Evolutionary conservation across 2,888 invertebrate genomes (phyloP), one percentile per base, ranked within the genome.

Genomic region (Yponomeuta malinellus): DNA sequence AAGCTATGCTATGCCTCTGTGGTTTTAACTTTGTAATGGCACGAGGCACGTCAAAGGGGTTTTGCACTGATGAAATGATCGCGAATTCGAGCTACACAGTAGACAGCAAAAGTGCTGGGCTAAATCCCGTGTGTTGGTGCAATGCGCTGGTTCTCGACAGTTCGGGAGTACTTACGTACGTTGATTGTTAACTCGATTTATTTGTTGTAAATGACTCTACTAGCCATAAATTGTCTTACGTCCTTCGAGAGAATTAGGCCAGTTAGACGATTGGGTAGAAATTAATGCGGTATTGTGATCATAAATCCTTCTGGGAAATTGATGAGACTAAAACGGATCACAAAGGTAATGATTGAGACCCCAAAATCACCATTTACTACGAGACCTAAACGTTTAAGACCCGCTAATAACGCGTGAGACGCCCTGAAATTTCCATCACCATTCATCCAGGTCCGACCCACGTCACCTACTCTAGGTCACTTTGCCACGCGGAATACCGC

Each of bases 391-490:
- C 52, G 15, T 15, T 59, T 59, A 59, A 12, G 52, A 59, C 6
- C 52, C 3, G 4, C 6, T 43, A 43, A 15, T 15, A 15, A 59
- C 15, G 3, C 52, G 52, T 59, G 52, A 65, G 23, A 65, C 31
- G 12, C 12, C 33, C 65, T 23, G 65, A 29, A 63, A 31, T 65
- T 31, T 65, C 65, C 65, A 65, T 65, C 31, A 33, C 65, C 65
- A 12, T 65, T 65, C 65, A 33, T 63, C 23, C 43, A 37, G 43
- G 68, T 68, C 52, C 15, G 71, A 81, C 80, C 82, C 78, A 78
- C 78, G 77, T 82, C 81, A 81, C 79, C 77, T 79, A 79, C 74
- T 74, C 74, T 70, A 37, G 37, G 43, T 12, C 43, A 37, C 29
- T 48, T 37, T 37, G 33, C 68, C 23, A 43, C 68, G 15, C 43